phyloP scores from a whole-genome alignment of 2,888 invertebrate species.

The Temnothorax ravouxi region DNA sequence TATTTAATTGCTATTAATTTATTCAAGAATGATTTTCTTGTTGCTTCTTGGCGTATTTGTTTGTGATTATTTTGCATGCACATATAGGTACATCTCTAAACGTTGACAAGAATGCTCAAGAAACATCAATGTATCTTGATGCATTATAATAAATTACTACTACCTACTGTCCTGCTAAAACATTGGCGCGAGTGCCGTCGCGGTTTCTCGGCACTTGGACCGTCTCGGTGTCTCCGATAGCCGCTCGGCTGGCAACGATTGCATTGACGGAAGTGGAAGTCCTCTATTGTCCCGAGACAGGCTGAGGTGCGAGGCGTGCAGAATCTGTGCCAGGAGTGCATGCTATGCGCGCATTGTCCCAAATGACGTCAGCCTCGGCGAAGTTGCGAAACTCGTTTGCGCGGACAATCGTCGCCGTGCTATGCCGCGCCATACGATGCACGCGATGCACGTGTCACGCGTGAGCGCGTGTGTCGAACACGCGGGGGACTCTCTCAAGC shows the following conservation, averaged over 20 bases:
- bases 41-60: background rate
- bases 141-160: background rate
- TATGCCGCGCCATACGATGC: constrained; percentile 6
- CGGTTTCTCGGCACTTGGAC: constrained; percentile 7
- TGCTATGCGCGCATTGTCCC: constrained; percentile 77
- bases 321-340: constrained; percentile 81
- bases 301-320: constrained; percentile 64
- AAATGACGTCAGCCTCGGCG: constrained; percentile 78
- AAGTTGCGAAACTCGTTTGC: constrained; percentile 79
- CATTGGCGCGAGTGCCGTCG: background rate
- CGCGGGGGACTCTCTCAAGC: constrained; percentile 6
- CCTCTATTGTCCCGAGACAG: constrained; percentile 70
- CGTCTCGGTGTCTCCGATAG: constrained; percentile 30
- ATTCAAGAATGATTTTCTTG: background rate
- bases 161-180: background rate
- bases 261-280: constrained; percentile 74
- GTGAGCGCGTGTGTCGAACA: constrained; percentile 14
- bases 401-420: constrained; percentile 69
- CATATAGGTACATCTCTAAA: background rate
- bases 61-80: background rate
- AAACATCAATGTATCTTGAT: background rate
- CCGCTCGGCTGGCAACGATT: constrained; percentile 57
- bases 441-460: constrained; percentile 46
- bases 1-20: background rate
- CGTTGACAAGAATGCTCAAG: background rate